Evolutionary conservation across 2,113 vertebrate genomes (phyloP).

Genomic region (Nothocercus julius): DNA sequence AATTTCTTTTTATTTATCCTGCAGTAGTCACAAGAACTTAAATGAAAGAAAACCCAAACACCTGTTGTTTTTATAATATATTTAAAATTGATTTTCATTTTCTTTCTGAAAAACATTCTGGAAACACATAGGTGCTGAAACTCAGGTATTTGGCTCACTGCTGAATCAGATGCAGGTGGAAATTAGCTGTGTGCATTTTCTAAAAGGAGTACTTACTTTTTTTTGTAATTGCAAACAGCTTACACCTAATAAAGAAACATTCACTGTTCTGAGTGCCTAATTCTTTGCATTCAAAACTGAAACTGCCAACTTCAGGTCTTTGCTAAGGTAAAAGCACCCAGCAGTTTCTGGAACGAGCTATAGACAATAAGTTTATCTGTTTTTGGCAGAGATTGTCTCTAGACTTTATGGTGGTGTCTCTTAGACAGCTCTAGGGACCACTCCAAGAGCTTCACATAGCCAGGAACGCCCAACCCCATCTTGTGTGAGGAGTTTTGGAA

Average conservation of each 20-base stretch:
- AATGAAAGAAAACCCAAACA: background rate
- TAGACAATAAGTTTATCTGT: background rate
- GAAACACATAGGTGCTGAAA: background rate
- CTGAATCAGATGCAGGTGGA: background rate
- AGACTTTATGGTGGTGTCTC: background rate
- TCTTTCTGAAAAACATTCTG: background rate
- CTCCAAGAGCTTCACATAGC: background rate
- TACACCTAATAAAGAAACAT: background rate
- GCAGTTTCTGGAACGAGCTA: background rate
- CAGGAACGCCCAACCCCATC: background rate
- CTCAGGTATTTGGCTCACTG: background rate
- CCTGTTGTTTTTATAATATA: background rate
- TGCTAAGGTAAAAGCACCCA: background rate
- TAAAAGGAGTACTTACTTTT: constrained; percentile 1
- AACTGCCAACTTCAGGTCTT: background rate
- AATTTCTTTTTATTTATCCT: background rate
- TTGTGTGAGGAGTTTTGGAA: background rate
- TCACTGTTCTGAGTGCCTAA: background rate
- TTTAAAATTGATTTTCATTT: constrained; percentile 1
- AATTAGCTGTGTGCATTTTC: background rate
- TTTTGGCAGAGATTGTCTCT: background rate
- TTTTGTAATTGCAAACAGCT: background rate
- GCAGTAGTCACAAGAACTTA: background rate
- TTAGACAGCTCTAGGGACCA: background rate
- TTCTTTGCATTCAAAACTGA: background rate